phyloP scores from a whole-genome alignment of 2,113 vertebrate species.

The Jacana jacana region DNA sequence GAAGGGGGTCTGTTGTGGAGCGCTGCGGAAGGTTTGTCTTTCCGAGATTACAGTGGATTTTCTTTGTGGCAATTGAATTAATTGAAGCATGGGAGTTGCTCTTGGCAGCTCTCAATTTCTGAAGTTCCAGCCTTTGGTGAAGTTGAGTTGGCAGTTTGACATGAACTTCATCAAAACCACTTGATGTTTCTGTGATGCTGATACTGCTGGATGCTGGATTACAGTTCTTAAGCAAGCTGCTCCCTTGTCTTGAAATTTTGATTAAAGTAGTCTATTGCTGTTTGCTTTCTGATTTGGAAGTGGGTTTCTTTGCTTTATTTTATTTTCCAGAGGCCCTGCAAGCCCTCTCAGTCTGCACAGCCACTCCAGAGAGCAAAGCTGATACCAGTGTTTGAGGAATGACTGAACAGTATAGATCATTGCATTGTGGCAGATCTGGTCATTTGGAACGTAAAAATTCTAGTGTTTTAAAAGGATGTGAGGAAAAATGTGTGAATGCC shows the following conservation, averaged over 20 bases:
- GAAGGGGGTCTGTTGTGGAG: not conserved
- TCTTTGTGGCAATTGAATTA: slow-evolving; percentile 3
- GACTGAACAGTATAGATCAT: fast-evolving
- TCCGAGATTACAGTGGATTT: not conserved
- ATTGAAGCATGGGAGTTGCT: not conserved
- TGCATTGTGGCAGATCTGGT: not conserved
- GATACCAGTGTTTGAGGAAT: not conserved
- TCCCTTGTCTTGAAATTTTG: not conserved
- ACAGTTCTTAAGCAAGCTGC: not conserved
- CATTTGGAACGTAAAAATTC: not conserved
- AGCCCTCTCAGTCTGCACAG: not conserved
- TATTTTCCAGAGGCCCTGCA: not conserved
- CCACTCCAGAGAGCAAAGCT: not conserved
- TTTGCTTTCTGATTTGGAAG: not conserved
- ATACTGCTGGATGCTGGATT: not conserved
- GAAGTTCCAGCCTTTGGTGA: slow-evolving; percentile 16
- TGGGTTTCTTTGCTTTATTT: not conserved
- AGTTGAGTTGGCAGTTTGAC: not conserved
- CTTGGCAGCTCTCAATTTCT: not conserved
- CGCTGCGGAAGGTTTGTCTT: not conserved
- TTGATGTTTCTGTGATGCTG: not conserved
- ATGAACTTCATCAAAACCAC: not conserved
- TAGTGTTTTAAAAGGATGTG: not conserved
- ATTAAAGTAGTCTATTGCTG: not conserved
- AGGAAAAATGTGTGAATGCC: not conserved